Evolutionary conservation across 2,888 invertebrate genomes (phyloP), one percentile per base, ranked within the genome.

Genomic region (Scaptomyza caliginosa): DNA sequence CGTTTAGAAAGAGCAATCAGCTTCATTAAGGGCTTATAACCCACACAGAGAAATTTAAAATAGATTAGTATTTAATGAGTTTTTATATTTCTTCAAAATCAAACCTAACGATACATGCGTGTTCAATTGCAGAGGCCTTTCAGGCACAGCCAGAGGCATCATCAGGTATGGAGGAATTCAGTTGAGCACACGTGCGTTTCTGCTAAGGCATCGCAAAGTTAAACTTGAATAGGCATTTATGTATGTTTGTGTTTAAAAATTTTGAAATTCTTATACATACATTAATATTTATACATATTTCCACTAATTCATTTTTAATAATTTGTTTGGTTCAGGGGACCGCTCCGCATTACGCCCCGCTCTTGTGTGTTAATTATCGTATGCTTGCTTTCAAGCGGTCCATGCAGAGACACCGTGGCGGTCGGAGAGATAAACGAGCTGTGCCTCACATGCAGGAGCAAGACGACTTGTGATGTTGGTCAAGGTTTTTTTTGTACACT

Each of bases 221-320:
- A 30, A 50, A 36, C 34, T 54, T 23, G 16, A 56, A 62, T 43
- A 59, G 54, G 39, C 63, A 68, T 52, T 80, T 54, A 54, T 45
- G 50, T 54, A 54, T 45, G 50, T 54, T 55, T 54, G 50, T 57
- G 55, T 54, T 57, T 83, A 80, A 67, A 67, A 74, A 81, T 74
- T 88, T 86, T 60, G 62, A 88, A 88, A 77, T 69, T 75, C 76
- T 57, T 70, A 75, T 86, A 88, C 80, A 76, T 86, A 88, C 84
- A 86, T 83, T n/a, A 26, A 86, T 79, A 88, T 83, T 82, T 75
- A 75, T 79, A 77, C 67, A 76, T 76, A 77, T 76, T 84, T 82
- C 77, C 77, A 88, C 90, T 89, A 90, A 90, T 89, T 85, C 86
- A 74, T 89, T 89, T 89, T 90, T 89, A 89, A 90, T 90, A 88